Evolutionary conservation across 2,888 invertebrate species (phyloP), one percentile per base, ranked within the genome.

Genomic region (Oithona nana): DNA sequence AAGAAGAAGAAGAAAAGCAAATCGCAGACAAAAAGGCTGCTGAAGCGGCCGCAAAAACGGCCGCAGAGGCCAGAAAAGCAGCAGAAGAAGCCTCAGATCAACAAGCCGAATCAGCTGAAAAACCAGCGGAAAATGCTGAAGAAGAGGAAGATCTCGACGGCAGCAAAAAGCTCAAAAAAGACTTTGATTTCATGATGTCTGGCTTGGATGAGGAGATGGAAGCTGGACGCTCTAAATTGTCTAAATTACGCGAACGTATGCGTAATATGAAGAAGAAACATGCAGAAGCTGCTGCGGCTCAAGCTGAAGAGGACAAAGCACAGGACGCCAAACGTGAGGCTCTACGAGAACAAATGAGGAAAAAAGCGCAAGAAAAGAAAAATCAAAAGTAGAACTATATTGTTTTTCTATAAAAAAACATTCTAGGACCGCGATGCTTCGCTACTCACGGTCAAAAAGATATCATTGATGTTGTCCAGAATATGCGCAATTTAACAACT

Each of bases 141-240:
- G 57, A 57, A 11, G 57, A 30, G 30, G 57, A 59, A 24, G 48
- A 59, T 28, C 39, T 48, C 39, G 13, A 59, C 28, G 59, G 59
- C 24, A 59, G 49, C 20, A 59, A 59, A 29, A 59, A 59, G 29
- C 48, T 59, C 50, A 59, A 50, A 29, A 49, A 28, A 24, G 59
- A 59, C 2, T 59, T 59, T 4, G 20, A 39, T 13, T 22, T 22
- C 8, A 39, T 22, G 16, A 59, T 59, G 59, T 24, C 48, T 29
- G 24, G 24, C 28, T 20, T 59, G 2, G 59, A 48, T 26, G 59
- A 48, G 20, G 59, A 59, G 29, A 59, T 59, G 59, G 49, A 39
- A 26, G 49, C 48, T 20, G 59, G 59, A 22, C 22, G 59, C 3
- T 49, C 50, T 24, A 59, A 59, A 11, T 50, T 59, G 28, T 49